Conservation (phyloP, 1,140 invertebrate species). For the Anagrus nilaparvatae region DNA sequence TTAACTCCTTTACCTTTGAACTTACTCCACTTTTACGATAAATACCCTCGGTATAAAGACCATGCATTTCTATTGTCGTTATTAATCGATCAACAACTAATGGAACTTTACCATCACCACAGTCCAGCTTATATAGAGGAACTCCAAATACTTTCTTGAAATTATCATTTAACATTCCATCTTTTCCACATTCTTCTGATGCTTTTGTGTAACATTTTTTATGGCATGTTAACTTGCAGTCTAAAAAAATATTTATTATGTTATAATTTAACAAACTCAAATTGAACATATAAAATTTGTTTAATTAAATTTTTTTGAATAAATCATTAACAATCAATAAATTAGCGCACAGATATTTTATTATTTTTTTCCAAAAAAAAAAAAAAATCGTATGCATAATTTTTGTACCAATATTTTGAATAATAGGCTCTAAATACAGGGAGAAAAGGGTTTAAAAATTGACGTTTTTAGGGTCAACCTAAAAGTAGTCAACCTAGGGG, state of each 20-base stretch:
- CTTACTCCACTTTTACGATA: conserved; percentile 87
- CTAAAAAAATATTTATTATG: conserved; percentile 42
- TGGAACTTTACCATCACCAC: conserved; percentile 71
- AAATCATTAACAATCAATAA: no score
- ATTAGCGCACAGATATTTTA: no score
- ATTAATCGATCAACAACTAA: conserved; percentile 79
- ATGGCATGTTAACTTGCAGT: conserved; percentile 89
- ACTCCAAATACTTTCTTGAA: conserved; percentile 65
- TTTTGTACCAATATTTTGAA: no score
- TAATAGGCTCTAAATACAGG: no score
- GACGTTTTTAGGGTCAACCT: no score
- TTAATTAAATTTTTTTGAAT: no score
- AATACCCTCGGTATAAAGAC: conserved; percentile 84
- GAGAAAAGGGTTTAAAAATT: no score
- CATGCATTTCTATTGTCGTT: conserved; percentile 81
- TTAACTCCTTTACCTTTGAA: conserved; percentile 68
- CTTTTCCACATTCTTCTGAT: conserved; percentile 49
- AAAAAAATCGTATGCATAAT: no score
- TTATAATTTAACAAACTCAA: no score
- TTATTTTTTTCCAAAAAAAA: no score
- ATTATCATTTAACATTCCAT: conserved; percentile 40
- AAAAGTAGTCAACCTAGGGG: no score
- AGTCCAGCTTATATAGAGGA: conserved; percentile 60
- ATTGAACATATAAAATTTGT: no score
- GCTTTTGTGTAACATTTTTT: conserved; percentile 83